A percentile compares a stretch with the other conserved stretches of the same genome.
These are phyloP conservation scores for Tenodera sinensis DNA, from an alignment of 2,888 invertebrate genomes.

Conservation along the genomic window DNA sequence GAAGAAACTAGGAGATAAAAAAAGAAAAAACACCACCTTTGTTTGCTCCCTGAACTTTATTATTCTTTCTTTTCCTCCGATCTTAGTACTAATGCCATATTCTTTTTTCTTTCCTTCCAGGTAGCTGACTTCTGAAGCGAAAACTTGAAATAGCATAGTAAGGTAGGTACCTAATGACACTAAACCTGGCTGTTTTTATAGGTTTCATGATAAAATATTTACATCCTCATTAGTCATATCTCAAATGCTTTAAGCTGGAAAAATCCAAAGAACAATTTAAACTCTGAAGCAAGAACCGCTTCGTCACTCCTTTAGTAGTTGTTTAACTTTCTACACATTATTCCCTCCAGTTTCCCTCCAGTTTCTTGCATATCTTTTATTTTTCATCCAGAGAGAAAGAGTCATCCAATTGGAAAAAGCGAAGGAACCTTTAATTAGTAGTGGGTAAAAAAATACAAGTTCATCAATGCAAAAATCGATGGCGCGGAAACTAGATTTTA, in stretches of 20 bases:
- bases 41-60: not conserved
- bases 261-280: too few species aligned
- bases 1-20: too few species aligned
- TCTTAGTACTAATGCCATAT: not conserved
- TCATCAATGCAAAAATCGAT: too few species aligned
- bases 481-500: too few species aligned
- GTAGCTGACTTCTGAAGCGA: not conserved
- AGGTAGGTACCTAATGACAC: not conserved
- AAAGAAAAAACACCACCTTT: not conserved
- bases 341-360: too few species aligned
- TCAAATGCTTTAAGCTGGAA: too few species aligned
- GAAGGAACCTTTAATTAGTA: too few species aligned
- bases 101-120: not conserved
- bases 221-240: not conserved
- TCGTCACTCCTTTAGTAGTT: not conserved
- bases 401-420: too few species aligned
- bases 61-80: not conserved
- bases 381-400: not conserved
- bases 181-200: not conserved
- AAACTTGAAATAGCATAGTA: not conserved
- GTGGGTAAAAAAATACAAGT: too few species aligned
- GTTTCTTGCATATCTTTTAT: not conserved
- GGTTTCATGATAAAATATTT: not conserved
- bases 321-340: not conserved
- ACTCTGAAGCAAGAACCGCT: too few species aligned